A percentile compares a stretch with the other conserved stretches of the same genome.
phyloP scores from a whole-genome alignment of 2,888 invertebrate species.

The Parascotia fuliginaria region DNA sequence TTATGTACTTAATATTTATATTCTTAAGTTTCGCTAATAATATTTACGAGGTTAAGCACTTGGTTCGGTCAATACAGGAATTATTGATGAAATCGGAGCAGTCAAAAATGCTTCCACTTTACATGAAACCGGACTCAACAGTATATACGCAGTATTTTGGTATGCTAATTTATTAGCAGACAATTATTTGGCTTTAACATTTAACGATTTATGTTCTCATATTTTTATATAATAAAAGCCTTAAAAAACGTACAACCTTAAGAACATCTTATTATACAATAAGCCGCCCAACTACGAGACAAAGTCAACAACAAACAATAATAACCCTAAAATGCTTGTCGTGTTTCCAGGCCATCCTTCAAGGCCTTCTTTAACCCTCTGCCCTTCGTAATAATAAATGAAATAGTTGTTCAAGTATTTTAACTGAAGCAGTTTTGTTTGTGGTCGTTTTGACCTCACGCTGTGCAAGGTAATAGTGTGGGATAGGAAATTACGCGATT shows the following conservation, averaged over 20 bases:
- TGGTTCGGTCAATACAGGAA: no score
- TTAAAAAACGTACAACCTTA: background rate
- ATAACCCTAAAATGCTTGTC: background rate
- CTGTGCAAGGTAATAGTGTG: constrained; percentile 19
- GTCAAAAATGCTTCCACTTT: no score
- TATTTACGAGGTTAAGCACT: no score
- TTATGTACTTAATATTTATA: no score
- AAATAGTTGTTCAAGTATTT: constrained; percentile 42
- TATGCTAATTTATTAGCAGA: no score
- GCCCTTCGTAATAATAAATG: constrained; percentile 20
- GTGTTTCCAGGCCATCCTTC: background rate
- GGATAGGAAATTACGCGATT: constrained; percentile 5
- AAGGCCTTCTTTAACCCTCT: constrained; percentile 2
- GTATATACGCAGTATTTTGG: no score
- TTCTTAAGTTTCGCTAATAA: no score
- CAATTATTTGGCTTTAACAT: no score
- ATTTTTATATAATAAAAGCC: no score
- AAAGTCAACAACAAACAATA: background rate
- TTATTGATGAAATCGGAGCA: no score
- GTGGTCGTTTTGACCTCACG: constrained; percentile 34
- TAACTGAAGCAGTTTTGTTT: constrained; percentile 34
- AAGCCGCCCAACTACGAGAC: background rate
- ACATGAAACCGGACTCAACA: no score
- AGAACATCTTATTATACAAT: background rate
- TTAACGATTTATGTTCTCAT: no score